Evolutionary conservation across 2,888 invertebrate species (phyloP).

Genomic region (Lamproptera curius): DNA sequence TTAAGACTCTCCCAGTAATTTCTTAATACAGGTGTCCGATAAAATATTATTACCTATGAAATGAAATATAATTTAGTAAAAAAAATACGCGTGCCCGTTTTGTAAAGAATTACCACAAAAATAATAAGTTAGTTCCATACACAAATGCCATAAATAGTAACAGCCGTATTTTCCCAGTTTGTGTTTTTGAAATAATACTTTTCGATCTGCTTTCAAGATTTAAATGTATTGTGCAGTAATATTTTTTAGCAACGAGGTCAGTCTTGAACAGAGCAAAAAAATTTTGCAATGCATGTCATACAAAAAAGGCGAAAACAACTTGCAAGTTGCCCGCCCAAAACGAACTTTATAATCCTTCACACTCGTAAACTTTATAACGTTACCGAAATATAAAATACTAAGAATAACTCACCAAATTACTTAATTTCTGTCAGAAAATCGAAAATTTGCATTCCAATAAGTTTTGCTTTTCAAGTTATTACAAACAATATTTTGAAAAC

Average conservation of each 20-base stretch:
- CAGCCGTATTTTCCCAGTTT: too few relatives aligned
- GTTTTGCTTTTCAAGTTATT: background rate
- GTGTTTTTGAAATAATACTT: background rate
- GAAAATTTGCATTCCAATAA: background rate
- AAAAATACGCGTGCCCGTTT: too few relatives aligned
- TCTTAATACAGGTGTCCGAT: too few relatives aligned
- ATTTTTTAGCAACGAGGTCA: constrained; percentile 45
- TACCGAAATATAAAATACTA: too few relatives aligned
- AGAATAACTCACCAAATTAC: constrained; percentile 18
- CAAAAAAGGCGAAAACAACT: constrained; percentile 42
- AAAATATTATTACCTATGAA: too few relatives aligned
- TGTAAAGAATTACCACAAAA: too few relatives aligned
- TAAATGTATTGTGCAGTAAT: constrained; percentile 5
- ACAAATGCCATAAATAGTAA: too few relatives aligned
- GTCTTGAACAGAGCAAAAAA: constrained; percentile 37
- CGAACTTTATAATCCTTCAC: constrained; percentile 8
- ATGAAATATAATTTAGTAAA: too few relatives aligned
- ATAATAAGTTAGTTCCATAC: too few relatives aligned
- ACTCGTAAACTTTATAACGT: too few relatives aligned
- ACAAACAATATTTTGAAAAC: constrained; percentile 22
- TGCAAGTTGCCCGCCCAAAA: constrained; percentile 18
- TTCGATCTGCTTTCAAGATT: background rate
- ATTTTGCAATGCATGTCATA: constrained; percentile 48
- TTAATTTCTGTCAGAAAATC: background rate
- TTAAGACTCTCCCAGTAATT: too few relatives aligned